phyloP scores from a whole-genome alignment of 2,113 vertebrate species.

The Sturnira hondurensis region DNA sequence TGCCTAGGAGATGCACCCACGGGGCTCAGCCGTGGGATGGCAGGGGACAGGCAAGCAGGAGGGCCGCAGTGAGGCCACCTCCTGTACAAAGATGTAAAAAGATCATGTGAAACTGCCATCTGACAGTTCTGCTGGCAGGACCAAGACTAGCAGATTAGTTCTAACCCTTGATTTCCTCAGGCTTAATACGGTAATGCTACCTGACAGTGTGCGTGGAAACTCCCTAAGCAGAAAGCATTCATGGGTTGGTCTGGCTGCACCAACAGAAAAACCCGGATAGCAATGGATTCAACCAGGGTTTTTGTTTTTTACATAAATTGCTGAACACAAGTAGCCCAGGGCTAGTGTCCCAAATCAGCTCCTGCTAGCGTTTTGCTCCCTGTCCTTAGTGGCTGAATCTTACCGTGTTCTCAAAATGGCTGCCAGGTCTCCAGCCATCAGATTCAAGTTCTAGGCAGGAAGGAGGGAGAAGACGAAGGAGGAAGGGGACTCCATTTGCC shows the following conservation, averaged over 20 bases:
- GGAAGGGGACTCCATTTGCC: background rate
- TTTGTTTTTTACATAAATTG: background rate
- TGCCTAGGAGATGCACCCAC: background rate
- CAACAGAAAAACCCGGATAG: background rate
- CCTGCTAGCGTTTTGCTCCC: background rate
- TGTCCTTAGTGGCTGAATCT: no score
- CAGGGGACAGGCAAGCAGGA: background rate
- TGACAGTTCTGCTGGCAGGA: background rate
- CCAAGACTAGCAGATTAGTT: background rate
- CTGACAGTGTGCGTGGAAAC: accelerated
- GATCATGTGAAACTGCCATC: background rate
- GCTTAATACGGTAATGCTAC: background rate
- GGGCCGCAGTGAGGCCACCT: background rate
- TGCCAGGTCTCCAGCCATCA: background rate
- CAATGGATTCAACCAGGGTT: background rate
- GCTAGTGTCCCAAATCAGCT: background rate
- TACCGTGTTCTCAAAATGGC: background rate
- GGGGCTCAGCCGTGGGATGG: background rate
- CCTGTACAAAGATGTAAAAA: background rate
- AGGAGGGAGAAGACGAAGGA: background rate
- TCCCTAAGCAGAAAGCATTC: no score
- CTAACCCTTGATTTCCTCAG: background rate
- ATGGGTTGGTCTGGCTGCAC: background rate
- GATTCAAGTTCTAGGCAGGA: background rate
- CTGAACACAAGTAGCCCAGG: background rate